Evolutionary conservation across 1,140 invertebrate species (phyloP), one percentile per base, ranked within the genome.

Genomic region (Branchinecta lindahli): DNA sequence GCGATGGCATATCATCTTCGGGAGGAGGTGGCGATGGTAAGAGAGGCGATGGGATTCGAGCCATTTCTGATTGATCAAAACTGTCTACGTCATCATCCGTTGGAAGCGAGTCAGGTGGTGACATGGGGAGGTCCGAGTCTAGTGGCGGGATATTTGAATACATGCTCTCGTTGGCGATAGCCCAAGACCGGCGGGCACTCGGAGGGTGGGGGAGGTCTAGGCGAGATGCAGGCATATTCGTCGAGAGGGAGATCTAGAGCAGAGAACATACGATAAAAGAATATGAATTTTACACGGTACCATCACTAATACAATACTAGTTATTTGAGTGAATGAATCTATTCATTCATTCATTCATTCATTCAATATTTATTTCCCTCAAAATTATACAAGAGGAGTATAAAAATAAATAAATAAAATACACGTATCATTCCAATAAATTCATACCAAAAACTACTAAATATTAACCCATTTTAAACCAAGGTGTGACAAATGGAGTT

Each of bases 1-100:
- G 73, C 46, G 74, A 72, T 45, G 73, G 75, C 33, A 72, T 66
- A 4, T 71, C 65, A 21, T 45, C 61, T 5, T 75, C 72, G 33
- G 65, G 46, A 18, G 69, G 46, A 46, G 33, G 69, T 15, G 46
- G 33, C n/a, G 67, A 70, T 12, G 52, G 52, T 15, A 20, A 20
- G 12, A 61, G 18, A 6, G 52, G 52, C 33, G 52, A 61, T 15
- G 52, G 52, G 12, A 61, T 61, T 61, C 52, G 12, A 1, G 52
- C 52, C 52, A 61, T 61, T 61, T 61, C 52, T 61, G 52, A 61
- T 6, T 61, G 52, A 20, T 61, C 52, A 61, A 61, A 61, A 20
- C 12, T 15, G 12, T 61, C 52, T 12, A 61, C 18, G 52, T 61
- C 52, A 20, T 61, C 52, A 61, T 61, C 52, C 12, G 52, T 61